Conservation (phyloP, 1,140 invertebrate species). For the Conus betulinus region DNA sequence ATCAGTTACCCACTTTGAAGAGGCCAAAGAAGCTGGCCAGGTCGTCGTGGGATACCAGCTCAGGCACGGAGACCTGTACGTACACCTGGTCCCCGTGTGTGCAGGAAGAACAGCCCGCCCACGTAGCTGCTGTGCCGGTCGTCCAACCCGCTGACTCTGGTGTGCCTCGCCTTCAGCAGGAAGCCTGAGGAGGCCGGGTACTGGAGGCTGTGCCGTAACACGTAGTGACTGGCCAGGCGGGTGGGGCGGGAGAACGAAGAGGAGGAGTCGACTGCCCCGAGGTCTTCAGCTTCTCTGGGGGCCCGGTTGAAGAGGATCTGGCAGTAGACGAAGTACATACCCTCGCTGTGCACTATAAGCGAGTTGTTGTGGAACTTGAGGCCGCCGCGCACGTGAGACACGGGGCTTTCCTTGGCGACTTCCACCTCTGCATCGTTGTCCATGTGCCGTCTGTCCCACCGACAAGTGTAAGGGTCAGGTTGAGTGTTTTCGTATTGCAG, state of each 20-base stretch:
- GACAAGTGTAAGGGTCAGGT: too few species aligned
- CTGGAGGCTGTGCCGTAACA: neutral
- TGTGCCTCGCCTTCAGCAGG: conserved; percentile 22
- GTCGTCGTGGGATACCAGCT: conserved; percentile 22
- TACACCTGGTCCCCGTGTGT: conserved; percentile 26
- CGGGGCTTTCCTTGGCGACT: neutral
- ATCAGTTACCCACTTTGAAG: conserved; percentile 26
- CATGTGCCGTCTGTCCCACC: neutral
- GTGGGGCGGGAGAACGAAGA: neutral
- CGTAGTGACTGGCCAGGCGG: conserved; percentile 23
- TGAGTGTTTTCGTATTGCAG: too few species aligned
- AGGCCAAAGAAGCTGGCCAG: conserved; percentile 33
- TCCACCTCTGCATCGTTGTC: conserved; percentile 1
- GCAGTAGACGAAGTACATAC: conserved; percentile 34
- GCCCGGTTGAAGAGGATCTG: conserved; percentile 33
- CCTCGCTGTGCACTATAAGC: neutral
- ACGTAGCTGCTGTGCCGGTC: conserved; percentile 37
- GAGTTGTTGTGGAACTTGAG: conserved; percentile 22
- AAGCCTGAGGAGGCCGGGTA: conserved; percentile 24
- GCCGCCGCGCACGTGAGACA: conserved; percentile 12
- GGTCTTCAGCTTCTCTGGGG: neutral
- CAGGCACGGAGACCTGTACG: neutral
- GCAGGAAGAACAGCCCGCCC: conserved; percentile 26
- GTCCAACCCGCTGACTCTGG: neutral
- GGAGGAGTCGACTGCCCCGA: neutral